Conservation (phyloP, 2,797 vertebrate species). For the Rhinella marina region DNA sequence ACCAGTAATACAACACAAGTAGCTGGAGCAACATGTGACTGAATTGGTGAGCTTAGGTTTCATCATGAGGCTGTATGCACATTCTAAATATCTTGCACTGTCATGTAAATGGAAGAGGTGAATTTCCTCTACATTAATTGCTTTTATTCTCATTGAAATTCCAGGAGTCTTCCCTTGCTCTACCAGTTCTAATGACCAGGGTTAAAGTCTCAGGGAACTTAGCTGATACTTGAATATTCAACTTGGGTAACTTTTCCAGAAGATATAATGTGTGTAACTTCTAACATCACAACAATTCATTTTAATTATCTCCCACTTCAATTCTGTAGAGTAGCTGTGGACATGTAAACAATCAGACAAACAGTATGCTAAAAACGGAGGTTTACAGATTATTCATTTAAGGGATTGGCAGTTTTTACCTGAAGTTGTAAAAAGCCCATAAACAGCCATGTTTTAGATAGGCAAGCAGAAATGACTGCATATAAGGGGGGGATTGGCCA, state of each 20-base stretch:
- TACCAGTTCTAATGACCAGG: constrained; percentile 1
- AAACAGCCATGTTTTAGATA: no score
- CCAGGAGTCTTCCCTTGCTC: constrained; percentile 23
- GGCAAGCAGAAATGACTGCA: no score
- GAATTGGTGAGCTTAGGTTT: constrained; percentile 3
- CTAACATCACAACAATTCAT: neutral
- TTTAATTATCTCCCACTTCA: neutral
- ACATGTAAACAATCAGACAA: neutral
- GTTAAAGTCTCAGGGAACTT: neutral
- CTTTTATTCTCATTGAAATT: constrained; percentile 49
- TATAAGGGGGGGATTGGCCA: no score
- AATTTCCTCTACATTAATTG: constrained; percentile 53
- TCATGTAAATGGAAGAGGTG: constrained; percentile 43
- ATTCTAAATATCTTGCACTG: constrained; percentile 42
- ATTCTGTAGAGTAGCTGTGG: neutral
- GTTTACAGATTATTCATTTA: neutral
- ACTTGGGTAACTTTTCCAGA: neutral
- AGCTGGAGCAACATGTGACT: neutral
- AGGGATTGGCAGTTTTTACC: neutral
- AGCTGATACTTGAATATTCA: constrained; percentile 34
- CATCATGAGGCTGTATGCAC: constrained; percentile 26
- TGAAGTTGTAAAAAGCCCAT: no score
- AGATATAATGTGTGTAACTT: constrained; percentile 1
- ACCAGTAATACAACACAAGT: neutral
- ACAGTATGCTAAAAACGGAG: neutral